These are phyloP conservation scores for Momotus momota DNA, from an alignment of 2,797 vertebrate species.

Conservation along the genomic window DNA sequence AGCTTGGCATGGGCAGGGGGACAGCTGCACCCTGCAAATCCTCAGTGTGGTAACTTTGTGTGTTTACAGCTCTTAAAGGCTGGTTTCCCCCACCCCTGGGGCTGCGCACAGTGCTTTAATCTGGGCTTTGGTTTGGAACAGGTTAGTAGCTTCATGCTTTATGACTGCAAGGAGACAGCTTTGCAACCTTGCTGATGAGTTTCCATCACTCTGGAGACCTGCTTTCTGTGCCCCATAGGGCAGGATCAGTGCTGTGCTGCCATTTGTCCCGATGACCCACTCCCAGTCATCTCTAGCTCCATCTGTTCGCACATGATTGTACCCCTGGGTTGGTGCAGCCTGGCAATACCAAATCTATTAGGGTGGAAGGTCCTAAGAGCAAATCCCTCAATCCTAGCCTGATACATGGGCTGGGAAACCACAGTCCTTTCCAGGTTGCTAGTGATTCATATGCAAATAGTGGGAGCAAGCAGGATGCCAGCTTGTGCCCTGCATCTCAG, in stretches of 20 bases:
- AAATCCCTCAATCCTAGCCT: neutral
- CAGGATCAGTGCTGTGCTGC: neutral
- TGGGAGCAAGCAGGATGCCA: neutral
- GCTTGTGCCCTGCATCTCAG: neutral
- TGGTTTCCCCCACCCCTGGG: accelerated
- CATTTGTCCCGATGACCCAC: neutral
- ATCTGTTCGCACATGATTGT: accelerated
- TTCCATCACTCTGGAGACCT: neutral
- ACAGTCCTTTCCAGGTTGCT: neutral
- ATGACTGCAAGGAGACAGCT: neutral
- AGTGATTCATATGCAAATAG: neutral
- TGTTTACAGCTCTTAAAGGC: neutral
- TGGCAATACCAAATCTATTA: neutral
- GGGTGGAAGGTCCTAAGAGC: neutral
- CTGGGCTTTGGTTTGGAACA: neutral
- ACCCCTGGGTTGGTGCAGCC: neutral
- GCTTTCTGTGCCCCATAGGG: neutral
- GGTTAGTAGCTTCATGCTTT: neutral
- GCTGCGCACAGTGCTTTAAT: neutral
- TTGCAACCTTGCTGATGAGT: neutral
- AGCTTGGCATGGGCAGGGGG: accelerated
- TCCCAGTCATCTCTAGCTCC: neutral
- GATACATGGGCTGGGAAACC: neutral
- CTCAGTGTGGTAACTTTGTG: neutral
- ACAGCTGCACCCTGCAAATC: neutral